Evolutionary conservation across 1,140 invertebrate genomes (phyloP), one percentile per base, ranked within the genome.

Genomic region (Phocides pigmalion): DNA sequence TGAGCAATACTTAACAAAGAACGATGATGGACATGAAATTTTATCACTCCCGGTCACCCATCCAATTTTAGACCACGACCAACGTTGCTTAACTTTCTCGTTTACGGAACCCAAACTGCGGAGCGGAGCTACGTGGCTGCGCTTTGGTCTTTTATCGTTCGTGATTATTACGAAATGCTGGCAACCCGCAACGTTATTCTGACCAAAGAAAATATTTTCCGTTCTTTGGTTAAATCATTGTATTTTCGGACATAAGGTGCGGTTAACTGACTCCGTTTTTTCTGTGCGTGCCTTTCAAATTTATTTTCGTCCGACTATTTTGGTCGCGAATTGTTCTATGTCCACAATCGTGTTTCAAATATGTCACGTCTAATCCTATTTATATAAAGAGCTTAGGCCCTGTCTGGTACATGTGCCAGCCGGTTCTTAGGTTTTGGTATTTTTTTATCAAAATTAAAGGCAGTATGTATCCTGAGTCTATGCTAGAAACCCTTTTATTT

Each of bases 271-370:
- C 15, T 19, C 16, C 22, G 28, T 59, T 47, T 59, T 58, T 58
- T 59, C 56, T 28, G 6, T 47, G 39, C 56, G 56, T 47, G 44
- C 42, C 56, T 59, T 59, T 47, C 56, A 3, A 47, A 59, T 59
- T 17, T 68, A 68, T 68, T 68, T 68, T 59, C 25, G 28, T 68
- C 15, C 28, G 25, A 9, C 53, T 64, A 68, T 68, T 68, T 68
- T 56, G 44, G 66, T 68, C 35, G 39, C 25, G 32, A 49, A 49
- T 32, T 32, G 41, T 59, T n/a, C 41, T 41, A 44, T 59, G 41
- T 41, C 39, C 39, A 46, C 44, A 58, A 59, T 68, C 53, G 44
- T 15, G 25, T 68, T 67, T 51, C 66, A 42, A 64, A 59, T 58
- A 56, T 56, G 42, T 58, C 22, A 46, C 15, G n/a, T n/a, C 15